Base-by-base conservation (phyloP, 2,888 invertebrate genomes). In the Gymnoscelis rufifasciata region DNA sequence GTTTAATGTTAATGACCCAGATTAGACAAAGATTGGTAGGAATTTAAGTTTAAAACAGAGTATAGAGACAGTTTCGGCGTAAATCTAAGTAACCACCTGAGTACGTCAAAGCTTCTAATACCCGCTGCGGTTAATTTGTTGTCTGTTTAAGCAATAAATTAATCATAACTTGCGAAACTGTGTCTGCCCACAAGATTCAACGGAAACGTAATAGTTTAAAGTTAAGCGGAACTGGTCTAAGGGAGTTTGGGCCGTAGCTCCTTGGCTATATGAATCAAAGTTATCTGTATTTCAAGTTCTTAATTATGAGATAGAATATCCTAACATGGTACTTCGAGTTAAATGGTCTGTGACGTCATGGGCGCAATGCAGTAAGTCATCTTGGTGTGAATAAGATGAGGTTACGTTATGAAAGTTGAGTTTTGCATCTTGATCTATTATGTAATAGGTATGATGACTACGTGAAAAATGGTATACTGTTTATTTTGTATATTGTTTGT, bases 111-210 rank as follows among this genome's bases (percentile, higher is more conserved):
- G 14, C 15, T n/a, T 15, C 14, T 10, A 14, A 33, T 33, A 33
- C 15, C 6, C 13, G 5, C 14, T 33, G 31, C 31, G 31, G 26
- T 41, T 31, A 33, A 30, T 38, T 48, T 37, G 43, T 43, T 48
- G 43, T 51, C 52, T 46, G 54, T 58, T 59, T 35, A 19, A 19
- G n/a, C 15, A 35, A 68, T 64, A 64, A 62, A 68, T 70, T 68
- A 65, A 68, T 68, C 67, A 66, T 67, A 65, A 68, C 60, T 67
- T 63, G 54, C 45, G 58, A 48, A 57, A 60, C 60, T 60, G 53
- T 52, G 47, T 59, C 60, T 66, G 62, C 52, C 51, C 54, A 46
- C 53, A 56, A 54, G 52, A 59, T 60, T 58, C 57, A 58, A 47
- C 52, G 36, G 42, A 43, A 54, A 46, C 44, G 51, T 46, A 50